Evolutionary conservation across 2,888 invertebrate genomes (phyloP).

Genomic region (Himalopsyche tibetana): DNA sequence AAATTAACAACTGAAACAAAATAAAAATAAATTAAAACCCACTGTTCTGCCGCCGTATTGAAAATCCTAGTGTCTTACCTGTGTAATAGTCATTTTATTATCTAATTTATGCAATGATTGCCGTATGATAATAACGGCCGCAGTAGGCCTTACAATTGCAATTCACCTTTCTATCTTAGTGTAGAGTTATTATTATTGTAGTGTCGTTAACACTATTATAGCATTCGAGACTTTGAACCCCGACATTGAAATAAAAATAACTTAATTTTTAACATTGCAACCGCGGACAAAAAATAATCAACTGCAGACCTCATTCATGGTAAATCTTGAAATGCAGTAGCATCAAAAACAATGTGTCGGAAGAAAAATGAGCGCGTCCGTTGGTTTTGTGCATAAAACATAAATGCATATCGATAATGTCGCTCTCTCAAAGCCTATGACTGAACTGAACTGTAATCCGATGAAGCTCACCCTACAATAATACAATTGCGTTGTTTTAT

Average conservation of each 20-base stretch:
- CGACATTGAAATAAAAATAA: no score
- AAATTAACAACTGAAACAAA: neutral
- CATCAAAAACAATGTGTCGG: no score
- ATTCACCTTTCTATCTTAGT: conserved; percentile 23
- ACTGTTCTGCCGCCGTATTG: neutral
- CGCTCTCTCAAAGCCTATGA: neutral
- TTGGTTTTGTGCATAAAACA: conserved; percentile 1
- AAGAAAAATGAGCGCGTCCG: no score
- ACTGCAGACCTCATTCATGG: neutral
- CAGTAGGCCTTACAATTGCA: conserved; percentile 5
- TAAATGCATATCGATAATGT: neutral
- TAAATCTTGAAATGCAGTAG: no score
- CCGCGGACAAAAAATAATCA: neutral
- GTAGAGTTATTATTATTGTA: conserved; percentile 8
- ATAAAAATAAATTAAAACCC: conserved; percentile 18
- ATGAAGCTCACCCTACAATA: no score
- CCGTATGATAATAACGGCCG: conserved; percentile 24
- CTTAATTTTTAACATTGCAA: no score
- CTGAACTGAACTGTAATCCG: no score
- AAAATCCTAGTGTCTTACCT: conserved; percentile 17
- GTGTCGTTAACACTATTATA: conserved; percentile 16
- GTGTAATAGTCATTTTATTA: conserved; percentile 49
- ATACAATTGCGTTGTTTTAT: no score
- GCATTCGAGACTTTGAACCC: neutral
- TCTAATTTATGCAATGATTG: conserved; percentile 54